Conservation (phyloP, 2,113 vertebrate species). For the Odontesthes bonariensis region DNA sequence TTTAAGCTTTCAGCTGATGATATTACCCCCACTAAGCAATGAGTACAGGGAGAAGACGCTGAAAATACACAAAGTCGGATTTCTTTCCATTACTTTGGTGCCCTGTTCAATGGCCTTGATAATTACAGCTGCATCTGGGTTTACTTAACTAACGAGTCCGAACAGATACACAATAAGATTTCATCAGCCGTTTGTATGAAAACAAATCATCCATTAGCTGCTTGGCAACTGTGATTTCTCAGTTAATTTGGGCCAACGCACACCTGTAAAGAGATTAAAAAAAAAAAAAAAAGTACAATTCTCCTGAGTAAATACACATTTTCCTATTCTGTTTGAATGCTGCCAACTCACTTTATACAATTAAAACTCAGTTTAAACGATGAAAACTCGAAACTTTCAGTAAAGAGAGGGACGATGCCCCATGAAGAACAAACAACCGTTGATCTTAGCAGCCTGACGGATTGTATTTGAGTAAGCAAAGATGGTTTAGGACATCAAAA, state of each 20-base stretch:
- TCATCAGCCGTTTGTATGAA: constrained; percentile 46
- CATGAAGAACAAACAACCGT: not conserved
- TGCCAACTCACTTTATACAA: not conserved
- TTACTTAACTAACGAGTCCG: constrained; percentile 29
- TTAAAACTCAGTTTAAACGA: not conserved
- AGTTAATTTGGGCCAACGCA: constrained; percentile 15
- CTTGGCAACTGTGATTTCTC: constrained; percentile 44
- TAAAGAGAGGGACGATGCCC: not conserved
- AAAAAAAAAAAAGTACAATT: not conserved
- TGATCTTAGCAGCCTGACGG: constrained; percentile 6
- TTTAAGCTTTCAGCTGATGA: constrained; percentile 6
- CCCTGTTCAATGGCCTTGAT: constrained; percentile 24
- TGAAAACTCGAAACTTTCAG: not conserved
- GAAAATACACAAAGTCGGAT: not conserved
- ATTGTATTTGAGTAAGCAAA: not conserved
- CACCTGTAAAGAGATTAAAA: constrained; percentile 12
- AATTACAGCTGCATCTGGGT: constrained; percentile 19
- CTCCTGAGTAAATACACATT: constrained; percentile 9
- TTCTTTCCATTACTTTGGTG: constrained; percentile 16
- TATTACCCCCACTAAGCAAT: not conserved
- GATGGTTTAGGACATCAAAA: not conserved
- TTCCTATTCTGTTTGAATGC: not conserved
- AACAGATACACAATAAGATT: constrained; percentile 33
- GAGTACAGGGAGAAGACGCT: not conserved
- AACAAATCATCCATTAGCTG: constrained; percentile 45